These are phyloP conservation scores for Phengaris alcon DNA, from an alignment of 2,888 invertebrate genomes.

Conservation along the genomic window DNA sequence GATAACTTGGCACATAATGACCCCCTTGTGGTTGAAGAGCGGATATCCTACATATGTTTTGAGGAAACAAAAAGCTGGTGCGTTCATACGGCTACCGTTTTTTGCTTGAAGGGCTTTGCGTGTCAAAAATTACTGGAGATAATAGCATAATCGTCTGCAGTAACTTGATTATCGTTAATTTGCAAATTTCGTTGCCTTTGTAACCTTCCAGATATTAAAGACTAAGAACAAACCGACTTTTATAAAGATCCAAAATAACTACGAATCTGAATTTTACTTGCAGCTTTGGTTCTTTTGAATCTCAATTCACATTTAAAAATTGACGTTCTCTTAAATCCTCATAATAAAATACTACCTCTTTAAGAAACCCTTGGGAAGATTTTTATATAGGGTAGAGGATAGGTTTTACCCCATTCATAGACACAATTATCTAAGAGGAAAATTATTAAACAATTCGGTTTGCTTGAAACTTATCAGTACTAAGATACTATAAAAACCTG, in stretches of 20 bases:
- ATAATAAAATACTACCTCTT: too few relatives aligned
- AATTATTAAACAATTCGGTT: too few relatives aligned
- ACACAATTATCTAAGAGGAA: too few relatives aligned
- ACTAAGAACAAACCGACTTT: not conserved
- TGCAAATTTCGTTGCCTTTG: not conserved
- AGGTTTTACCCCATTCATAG: too few relatives aligned
- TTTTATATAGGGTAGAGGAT: too few relatives aligned
- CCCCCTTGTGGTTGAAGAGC: conserved; percentile 56
- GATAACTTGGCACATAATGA: conserved; percentile 61
- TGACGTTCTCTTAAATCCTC: too few relatives aligned
- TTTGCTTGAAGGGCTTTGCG: conserved; percentile 58
- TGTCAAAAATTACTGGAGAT: conserved; percentile 65
- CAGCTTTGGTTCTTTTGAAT: too few relatives aligned
- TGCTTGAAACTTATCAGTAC: too few relatives aligned
- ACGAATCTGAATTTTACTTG: too few relatives aligned
- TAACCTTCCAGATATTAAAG: not conserved
- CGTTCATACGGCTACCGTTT: conserved; percentile 60
- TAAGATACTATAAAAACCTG: too few relatives aligned
- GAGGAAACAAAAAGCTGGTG: conserved; percentile 57
- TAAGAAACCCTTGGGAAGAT: too few relatives aligned
- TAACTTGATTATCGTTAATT: conserved; percentile 16
- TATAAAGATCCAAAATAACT: not conserved
- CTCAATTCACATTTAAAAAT: too few relatives aligned
- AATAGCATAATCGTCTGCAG: conserved; percentile 29
- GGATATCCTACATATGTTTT: conserved; percentile 72